phyloP scores from a whole-genome alignment of 2,888 invertebrate genomes.

The Dermolepida albohirtum region DNA sequence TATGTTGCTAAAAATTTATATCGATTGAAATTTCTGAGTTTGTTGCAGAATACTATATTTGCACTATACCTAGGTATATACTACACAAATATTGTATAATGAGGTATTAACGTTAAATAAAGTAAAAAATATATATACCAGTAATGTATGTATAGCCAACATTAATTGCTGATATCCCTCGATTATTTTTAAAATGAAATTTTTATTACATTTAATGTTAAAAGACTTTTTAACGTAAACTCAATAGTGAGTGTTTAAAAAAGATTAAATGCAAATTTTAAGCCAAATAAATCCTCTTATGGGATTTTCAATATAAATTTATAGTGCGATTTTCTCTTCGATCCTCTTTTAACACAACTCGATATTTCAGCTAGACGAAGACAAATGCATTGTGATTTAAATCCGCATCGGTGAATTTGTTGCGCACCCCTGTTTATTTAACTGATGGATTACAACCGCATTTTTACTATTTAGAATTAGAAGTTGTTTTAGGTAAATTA shows the following conservation, averaged over 20 bases:
- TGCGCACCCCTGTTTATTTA: constrained; percentile 39
- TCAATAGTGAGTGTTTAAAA: constrained; percentile 40
- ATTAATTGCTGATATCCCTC: too few relatives aligned
- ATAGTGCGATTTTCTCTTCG: constrained; percentile 17
- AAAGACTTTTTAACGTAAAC: constrained; percentile 41
- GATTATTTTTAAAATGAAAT: too few relatives aligned
- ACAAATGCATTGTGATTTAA: constrained; percentile 10
- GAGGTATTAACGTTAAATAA: too few relatives aligned
- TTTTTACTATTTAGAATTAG: constrained; percentile 21
- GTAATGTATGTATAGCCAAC: too few relatives aligned
- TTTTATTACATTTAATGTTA: constrained; percentile 11
- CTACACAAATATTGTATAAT: too few relatives aligned
- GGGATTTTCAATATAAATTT: constrained; percentile 38
- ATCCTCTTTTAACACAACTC: constrained; percentile 21
- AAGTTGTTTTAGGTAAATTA: background rate
- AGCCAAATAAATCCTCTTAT: constrained; percentile 40
- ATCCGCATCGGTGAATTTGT: constrained; percentile 23
- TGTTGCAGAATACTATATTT: too few relatives aligned
- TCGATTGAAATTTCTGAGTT: too few relatives aligned
- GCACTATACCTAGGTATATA: too few relatives aligned
- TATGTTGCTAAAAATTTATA: too few relatives aligned
- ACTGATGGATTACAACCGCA: constrained; percentile 40
- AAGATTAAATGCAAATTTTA: constrained; percentile 45
- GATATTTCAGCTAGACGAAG: constrained; percentile 10
- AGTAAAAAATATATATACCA: too few relatives aligned